A percentile compares a stretch with the other conserved stretches of the same genome.
These are phyloP conservation scores for Drosophila tani DNA, from an alignment of 1,140 invertebrate genomes.

Conservation along the genomic window DNA sequence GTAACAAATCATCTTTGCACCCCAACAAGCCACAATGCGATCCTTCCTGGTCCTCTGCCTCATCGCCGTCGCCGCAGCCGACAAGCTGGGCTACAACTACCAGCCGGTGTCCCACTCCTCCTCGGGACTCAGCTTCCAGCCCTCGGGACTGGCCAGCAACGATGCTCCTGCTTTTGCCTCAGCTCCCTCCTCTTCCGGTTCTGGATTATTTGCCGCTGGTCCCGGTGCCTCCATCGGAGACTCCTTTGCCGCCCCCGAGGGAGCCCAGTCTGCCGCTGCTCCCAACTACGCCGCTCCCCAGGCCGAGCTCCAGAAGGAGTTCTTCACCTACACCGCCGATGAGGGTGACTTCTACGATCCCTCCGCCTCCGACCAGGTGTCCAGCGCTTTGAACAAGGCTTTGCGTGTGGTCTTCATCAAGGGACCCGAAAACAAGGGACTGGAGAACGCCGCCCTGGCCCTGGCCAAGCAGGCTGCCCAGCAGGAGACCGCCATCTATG, in stretches of 20 bases:
- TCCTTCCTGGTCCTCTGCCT: slow-evolving; percentile 64
- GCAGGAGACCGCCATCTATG: no score
- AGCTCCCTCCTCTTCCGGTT: slow-evolving; percentile 6
- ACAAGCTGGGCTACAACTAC: slow-evolving; percentile 81
- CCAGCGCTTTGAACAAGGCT: slow-evolving; percentile 64
- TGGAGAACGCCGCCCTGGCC: slow-evolving; percentile 67
- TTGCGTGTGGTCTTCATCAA: slow-evolving; percentile 72
- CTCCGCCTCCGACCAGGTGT: slow-evolving; percentile 15
- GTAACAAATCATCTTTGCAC: slow-evolving; percentile 54
- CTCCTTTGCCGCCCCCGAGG: slow-evolving; percentile 4
- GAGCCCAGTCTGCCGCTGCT: slow-evolving; percentile 33
- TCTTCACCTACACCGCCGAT: slow-evolving; percentile 70
- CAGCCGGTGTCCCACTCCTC: slow-evolving; percentile 70
- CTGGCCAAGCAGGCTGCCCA: slow-evolving; percentile 59
- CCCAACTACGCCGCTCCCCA: slow-evolving; percentile 63
- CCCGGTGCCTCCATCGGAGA: slow-evolving; percentile 13
- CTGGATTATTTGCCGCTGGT: slow-evolving; percentile 11
- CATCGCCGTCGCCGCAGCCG: slow-evolving; percentile 64
- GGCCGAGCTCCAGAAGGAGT: slow-evolving; percentile 70
- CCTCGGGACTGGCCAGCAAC: slow-evolving; percentile 47
- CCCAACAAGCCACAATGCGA: slow-evolving; percentile 56
- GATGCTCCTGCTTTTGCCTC: slow-evolving; percentile 40
- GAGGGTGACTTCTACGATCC: slow-evolving; percentile 72
- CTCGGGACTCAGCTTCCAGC: slow-evolving; percentile 69
- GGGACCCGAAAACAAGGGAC: slow-evolving; percentile 62